phyloP scores from a whole-genome alignment of 1,140 invertebrate genomes.

The Drosophila chauvacae region DNA sequence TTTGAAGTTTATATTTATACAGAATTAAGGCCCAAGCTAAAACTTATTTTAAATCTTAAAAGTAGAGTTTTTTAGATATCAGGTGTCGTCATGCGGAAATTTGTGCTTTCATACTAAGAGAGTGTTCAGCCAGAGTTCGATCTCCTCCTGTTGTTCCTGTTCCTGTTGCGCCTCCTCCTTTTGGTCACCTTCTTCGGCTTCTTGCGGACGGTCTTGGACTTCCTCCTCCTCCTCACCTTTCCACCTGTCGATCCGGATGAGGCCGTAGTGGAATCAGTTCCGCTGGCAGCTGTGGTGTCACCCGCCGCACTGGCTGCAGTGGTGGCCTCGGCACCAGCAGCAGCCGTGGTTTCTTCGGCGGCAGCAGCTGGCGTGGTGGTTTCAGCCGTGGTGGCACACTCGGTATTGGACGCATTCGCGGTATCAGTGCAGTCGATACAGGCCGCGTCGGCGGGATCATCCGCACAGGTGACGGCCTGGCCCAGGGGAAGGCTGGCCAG shows the following conservation, averaged over 20 bases:
- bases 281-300: neutral
- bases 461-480: conserved; percentile 4
- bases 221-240: neutral
- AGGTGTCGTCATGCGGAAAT: no score
- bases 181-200: neutral
- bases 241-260: neutral
- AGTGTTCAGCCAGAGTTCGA: neutral
- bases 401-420: neutral
- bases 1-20: neutral
- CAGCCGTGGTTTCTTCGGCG: neutral
- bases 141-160: neutral
- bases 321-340: neutral
- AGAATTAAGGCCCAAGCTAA: neutral
- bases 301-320: neutral
- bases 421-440: neutral
- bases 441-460: neutral
- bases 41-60: neutral
- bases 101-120: neutral
- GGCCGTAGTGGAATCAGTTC: neutral
- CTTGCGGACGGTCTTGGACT: neutral
- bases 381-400: neutral
- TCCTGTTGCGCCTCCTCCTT: neutral
- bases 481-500: neutral
- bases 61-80: neutral
- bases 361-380: neutral